phyloP scores from a whole-genome alignment of 1,140 invertebrate species.

The Halyomorpha halys region DNA sequence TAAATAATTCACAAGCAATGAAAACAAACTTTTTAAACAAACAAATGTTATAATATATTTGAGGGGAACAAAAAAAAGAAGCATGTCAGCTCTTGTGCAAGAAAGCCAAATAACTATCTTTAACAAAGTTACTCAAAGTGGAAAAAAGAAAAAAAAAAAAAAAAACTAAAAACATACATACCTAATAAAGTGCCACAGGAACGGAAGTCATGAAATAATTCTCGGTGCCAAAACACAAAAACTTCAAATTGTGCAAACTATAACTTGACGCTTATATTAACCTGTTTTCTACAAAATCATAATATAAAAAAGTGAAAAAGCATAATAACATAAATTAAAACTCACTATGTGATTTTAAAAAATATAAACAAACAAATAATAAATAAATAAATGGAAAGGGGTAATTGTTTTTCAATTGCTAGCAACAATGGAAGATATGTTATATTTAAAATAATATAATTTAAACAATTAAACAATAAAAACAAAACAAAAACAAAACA shows the following conservation, averaged over 20 bases:
- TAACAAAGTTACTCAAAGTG: no score
- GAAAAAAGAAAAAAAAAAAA: constrained; percentile 2
- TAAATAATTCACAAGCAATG: no score
- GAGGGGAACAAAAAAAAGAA: neutral
- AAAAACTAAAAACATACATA: neutral
- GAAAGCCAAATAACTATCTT: neutral
- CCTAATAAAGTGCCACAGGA: constrained; percentile 3
- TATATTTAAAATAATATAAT: neutral
- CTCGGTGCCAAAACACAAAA: constrained; percentile 11
- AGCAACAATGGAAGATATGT: constrained; percentile 15
- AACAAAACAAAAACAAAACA: constrained; percentile 6
- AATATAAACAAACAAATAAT: constrained; percentile 8
- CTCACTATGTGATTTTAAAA: neutral
- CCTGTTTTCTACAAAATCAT: constrained; percentile 16
- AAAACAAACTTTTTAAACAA: no score
- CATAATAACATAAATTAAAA: constrained; percentile 14
- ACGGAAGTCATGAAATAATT: constrained; percentile 14
- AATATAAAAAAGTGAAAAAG: constrained; percentile 12
- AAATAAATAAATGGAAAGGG: constrained; percentile 13
- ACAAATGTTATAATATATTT: no score
- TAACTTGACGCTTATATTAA: constrained; percentile 1
- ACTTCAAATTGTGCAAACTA: constrained; percentile 11
- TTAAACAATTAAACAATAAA: neutral
- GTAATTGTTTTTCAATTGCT: constrained; percentile 1
- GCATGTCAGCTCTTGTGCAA: neutral